Evolutionary conservation across 2,797 vertebrate genomes (phyloP).

Genomic region (Sarcophilus harrisii): DNA sequence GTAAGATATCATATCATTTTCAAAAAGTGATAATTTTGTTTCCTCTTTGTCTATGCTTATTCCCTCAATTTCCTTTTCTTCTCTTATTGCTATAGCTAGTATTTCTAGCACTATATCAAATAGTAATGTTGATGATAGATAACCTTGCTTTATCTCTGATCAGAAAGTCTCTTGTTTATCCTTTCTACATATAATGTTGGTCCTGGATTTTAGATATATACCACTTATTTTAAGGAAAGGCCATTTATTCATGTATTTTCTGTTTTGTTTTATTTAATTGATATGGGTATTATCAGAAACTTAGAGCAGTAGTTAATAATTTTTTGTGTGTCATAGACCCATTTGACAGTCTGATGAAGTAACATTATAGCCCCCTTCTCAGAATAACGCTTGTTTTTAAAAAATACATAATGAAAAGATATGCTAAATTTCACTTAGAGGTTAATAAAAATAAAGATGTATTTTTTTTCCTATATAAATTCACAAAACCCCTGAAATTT

Average conservation of each 20-base stretch:
- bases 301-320: not conserved
- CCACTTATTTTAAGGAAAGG: not conserved
- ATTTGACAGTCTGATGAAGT: not conserved
- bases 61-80: constrained; percentile 7
- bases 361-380: not conserved
- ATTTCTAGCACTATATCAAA: not conserved
- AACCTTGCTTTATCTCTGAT: not conserved
- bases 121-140: not conserved
- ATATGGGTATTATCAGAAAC: not conserved
- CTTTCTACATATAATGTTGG: not conserved
- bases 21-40: not conserved
- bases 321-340: not conserved
- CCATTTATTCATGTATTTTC: not conserved
- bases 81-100: not conserved
- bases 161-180: not conserved
- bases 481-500: not conserved
- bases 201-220: not conserved
- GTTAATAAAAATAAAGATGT: not conserved
- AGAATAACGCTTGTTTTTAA: not conserved
- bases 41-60: not conserved
- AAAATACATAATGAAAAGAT: not conserved
- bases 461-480: not conserved
- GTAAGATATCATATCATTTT: not conserved
- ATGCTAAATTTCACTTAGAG: not conserved
- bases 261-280: not conserved